phyloP scores from a whole-genome alignment of 2,797 vertebrate species.

The Protonibea diacanthus region DNA sequence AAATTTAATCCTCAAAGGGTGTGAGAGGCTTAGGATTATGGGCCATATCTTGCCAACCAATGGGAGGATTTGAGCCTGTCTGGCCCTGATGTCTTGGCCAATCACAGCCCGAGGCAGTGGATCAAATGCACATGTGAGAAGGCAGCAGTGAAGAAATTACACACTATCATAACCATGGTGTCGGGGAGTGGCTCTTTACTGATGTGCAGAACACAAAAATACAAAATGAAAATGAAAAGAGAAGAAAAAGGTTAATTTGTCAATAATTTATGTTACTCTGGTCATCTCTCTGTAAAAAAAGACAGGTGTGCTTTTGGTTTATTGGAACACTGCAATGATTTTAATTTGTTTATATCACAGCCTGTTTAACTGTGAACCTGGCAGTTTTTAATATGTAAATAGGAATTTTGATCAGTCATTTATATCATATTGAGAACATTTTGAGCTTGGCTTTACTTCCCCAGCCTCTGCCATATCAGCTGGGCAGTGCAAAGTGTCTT shows the following conservation, averaged over 20 bases:
- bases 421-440: constrained; percentile 17
- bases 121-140: constrained; percentile 46
- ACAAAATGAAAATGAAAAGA: neutral
- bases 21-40: constrained; percentile 76
- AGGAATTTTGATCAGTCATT: constrained; percentile 33
- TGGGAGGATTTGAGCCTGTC: constrained; percentile 65
- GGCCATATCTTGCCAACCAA: constrained; percentile 71
- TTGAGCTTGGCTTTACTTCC: constrained; percentile 20
- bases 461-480: constrained; percentile 4
- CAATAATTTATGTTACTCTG: neutral
- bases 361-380: neutral
- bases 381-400: constrained; percentile 18
- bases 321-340: neutral
- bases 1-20: constrained; percentile 72
- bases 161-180: constrained; percentile 5
- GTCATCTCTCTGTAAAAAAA: constrained; percentile 1
- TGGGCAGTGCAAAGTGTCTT: constrained; percentile 10
- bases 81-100: constrained; percentile 58
- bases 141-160: constrained; percentile 44
- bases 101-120: constrained; percentile 57
- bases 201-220: neutral
- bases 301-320: neutral
- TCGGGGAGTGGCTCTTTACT: constrained; percentile 1
- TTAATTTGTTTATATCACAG: neutral
- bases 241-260: neutral